A percentile compares a stretch with the other conserved stretches of the same genome.
Conservation (phyloP, 92 coral and sea anemone species). For the Umimayanthus kanabou region DNA sequence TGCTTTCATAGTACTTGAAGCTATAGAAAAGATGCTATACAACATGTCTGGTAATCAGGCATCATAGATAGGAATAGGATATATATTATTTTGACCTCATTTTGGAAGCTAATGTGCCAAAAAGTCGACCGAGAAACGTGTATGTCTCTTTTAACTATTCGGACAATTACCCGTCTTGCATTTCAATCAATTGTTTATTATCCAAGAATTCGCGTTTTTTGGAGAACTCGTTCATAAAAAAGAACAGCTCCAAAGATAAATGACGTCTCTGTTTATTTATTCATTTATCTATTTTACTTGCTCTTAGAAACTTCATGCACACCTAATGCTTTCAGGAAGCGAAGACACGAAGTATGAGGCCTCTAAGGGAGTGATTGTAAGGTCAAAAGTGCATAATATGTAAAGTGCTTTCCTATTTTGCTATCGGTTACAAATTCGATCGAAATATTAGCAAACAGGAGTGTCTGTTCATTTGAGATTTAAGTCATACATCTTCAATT, state of each 20-base stretch:
- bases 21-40: neutral
- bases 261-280: neutral
- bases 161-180: neutral
- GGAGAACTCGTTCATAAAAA: neutral
- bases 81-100: neutral
- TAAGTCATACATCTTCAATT: neutral
- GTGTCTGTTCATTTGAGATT: neutral
- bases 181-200: neutral
- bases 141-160: neutral
- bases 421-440: neutral
- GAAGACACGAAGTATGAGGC: neutral
- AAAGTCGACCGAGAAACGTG: neutral
- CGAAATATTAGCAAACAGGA: conserved; percentile 4
- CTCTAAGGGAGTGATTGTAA: neutral
- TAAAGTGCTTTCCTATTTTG: neutral
- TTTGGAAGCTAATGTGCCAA: conserved; percentile 5
- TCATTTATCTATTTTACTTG: neutral
- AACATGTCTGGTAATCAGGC: neutral
- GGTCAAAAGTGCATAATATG: neutral
- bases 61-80: neutral
- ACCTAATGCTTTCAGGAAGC: neutral
- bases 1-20: neutral
- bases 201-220: neutral
- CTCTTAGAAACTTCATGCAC: neutral
- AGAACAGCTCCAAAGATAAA: conserved; percentile 2